These are phyloP conservation scores for Sebastes paucispinis DNA, from an alignment of 2,797 vertebrate genomes.

Conservation along the genomic window DNA sequence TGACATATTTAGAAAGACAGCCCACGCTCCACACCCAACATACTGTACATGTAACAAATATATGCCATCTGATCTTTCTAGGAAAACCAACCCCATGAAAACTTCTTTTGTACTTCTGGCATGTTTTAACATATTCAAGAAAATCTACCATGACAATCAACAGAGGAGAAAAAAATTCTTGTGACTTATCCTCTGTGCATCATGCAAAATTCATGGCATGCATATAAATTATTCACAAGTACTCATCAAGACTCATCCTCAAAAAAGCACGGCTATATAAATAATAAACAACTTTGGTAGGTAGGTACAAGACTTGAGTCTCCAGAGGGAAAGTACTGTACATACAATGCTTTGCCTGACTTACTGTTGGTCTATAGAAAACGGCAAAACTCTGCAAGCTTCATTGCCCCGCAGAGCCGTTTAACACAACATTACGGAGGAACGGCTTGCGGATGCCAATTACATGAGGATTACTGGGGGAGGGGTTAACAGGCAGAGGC, in stretches of 20 bases:
- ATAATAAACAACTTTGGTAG: slow-evolving; percentile 63
- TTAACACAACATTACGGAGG: slow-evolving; percentile 60
- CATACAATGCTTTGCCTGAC: slow-evolving; percentile 43
- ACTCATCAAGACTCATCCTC: slow-evolving; percentile 55
- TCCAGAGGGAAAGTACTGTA: slow-evolving; percentile 30
- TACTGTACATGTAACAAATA: not conserved
- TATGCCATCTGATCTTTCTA: slow-evolving; percentile 1
- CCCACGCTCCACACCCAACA: not conserved
- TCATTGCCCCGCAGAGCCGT: slow-evolving; percentile 48
- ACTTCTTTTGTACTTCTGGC: not conserved
- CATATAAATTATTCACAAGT: slow-evolving; percentile 60
- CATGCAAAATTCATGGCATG: slow-evolving; percentile 63
- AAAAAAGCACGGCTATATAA: slow-evolving; percentile 58
- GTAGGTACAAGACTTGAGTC: slow-evolving; percentile 47
- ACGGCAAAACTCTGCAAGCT: slow-evolving; percentile 48
- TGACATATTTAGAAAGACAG: slow-evolving; percentile 8
- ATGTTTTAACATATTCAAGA: slow-evolving; percentile 20
- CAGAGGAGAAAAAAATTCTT: not conserved
- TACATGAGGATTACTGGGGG: slow-evolving; percentile 64
- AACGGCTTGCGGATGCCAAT: slow-evolving; percentile 55
- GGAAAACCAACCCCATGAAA: slow-evolving; percentile 2
- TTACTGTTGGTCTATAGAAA: slow-evolving; percentile 38
- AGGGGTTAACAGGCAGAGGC: slow-evolving; percentile 51
- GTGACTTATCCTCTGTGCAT: slow-evolving; percentile 38
- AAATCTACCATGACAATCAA: slow-evolving; percentile 38